Base-by-base conservation (phyloP, 2,797 vertebrate genomes). In the Ctenosaura bakeri region DNA sequence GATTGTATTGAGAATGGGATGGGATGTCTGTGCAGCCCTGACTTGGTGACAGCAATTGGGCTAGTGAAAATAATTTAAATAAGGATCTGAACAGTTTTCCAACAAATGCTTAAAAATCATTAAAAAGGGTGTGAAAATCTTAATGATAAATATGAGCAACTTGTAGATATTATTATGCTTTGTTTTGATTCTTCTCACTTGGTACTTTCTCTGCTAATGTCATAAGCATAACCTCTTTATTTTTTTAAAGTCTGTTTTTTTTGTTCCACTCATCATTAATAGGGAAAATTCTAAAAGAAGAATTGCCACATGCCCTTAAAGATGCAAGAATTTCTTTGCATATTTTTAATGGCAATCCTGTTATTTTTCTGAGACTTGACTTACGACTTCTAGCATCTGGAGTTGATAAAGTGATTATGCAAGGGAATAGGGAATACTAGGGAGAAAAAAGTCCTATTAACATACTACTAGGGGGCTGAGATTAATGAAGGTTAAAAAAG, bases 391-490 rank as follows among this genome's bases (percentile, higher is more conserved):
- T 84, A 87, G 59, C 80, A 87, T 90, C 85, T 83, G 90, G 59
- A 90, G 79, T 88, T 84, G 73, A 78, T 87, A 88, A 87, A 87
- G 73, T 87, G 80, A 78, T 71, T 87, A 87, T 56, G 12, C 35
- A 54, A 26, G 50, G 80, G 73, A 90, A 77, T 56, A 78, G 85
- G 73, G 46, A 83, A 52, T 87, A 46, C 90, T 50, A 69, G 73
- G 26, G 85, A 90, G 80, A 83, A 87, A 78, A 50, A 76, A 87
- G 85, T 78, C 73, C 80, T n/a, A 90, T 90, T 90, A 90, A 62
- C 85, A 90, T 90, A 88, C 73, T 90, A 87, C 90, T 56, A 69
- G 90, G 73, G 69, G 90, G 80, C 85, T 87, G 80, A 90, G 90
- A 90, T 90, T 90, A 90, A 90, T 90, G 85, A 87, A 77, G 85